Conservation (phyloP, 2,888 invertebrate species). For the Eubasilissa splendida region DNA sequence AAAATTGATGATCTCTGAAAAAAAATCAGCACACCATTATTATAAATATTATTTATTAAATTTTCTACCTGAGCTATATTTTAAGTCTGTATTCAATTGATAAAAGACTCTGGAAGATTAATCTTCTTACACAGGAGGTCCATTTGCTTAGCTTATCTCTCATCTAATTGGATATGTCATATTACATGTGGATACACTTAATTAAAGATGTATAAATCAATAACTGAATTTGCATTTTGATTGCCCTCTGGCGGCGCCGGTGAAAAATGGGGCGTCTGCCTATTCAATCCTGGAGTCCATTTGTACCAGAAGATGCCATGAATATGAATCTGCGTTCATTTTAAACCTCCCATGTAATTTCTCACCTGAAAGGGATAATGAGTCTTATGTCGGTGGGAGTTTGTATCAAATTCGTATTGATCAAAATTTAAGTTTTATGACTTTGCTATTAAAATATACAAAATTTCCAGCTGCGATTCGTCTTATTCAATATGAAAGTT, state of each 20-base stretch:
- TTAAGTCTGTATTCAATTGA: no score
- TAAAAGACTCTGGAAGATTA: no score
- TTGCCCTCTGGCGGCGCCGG: slow-evolving; percentile 23
- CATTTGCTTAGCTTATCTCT: slow-evolving; percentile 9
- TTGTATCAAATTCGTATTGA: not conserved
- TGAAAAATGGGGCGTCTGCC: slow-evolving; percentile 12
- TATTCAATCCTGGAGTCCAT: not conserved
- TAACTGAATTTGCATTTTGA: slow-evolving; percentile 42
- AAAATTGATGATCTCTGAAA: no score
- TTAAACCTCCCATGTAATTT: not conserved
- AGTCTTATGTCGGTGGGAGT: slow-evolving; percentile 4
- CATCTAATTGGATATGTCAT: slow-evolving; percentile 21
- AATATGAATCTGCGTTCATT: not conserved
- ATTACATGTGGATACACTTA: slow-evolving; percentile 33
- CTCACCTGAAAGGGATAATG: slow-evolving; percentile 12
- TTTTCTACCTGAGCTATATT: no score
- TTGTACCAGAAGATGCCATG: not conserved
- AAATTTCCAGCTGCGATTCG: slow-evolving; percentile 15
- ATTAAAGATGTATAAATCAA: slow-evolving; percentile 42
- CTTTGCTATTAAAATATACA: not conserved
- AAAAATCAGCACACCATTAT: no score
- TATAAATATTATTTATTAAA: no score
- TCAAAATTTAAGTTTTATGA: not conserved
- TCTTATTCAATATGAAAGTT: slow-evolving; percentile 37
- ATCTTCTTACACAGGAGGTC: not conserved